These are phyloP conservation scores for Diadumene lineata DNA, from an alignment of 92 coral and sea anemone species.

Conservation along the genomic window DNA sequence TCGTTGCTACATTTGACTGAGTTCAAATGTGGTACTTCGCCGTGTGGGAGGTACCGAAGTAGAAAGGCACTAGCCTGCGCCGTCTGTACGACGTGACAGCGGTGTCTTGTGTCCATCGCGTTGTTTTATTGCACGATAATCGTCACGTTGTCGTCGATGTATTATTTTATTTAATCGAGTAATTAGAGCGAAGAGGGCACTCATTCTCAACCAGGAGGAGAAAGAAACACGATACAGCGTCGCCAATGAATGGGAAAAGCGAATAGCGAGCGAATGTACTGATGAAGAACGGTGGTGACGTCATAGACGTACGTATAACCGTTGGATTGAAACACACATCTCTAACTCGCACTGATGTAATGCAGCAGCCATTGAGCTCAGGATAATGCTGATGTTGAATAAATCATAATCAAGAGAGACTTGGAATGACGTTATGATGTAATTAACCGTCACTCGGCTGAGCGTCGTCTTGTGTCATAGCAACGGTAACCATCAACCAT, in stretches of 20 bases:
- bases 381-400: too few relatives aligned
- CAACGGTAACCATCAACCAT: too few relatives aligned
- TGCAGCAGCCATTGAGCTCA: too few relatives aligned
- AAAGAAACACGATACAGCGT: not conserved
- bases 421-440: too few relatives aligned
- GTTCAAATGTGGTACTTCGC: slow-evolving; percentile 22
- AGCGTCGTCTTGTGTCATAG: too few relatives aligned
- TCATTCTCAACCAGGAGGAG: slow-evolving; percentile 3
- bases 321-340: too few relatives aligned
- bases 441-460: too few relatives aligned
- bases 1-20: slow-evolving; percentile 39
- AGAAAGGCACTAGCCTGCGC: slow-evolving; percentile 31
- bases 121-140: not conserved
- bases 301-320: too few relatives aligned
- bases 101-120: slow-evolving; percentile 16
- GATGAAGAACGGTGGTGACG: too few relatives aligned
- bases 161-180: slow-evolving; percentile 19
- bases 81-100: slow-evolving; percentile 42
- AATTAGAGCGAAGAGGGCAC: slow-evolving; percentile 12
- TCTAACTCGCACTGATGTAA: too few relatives aligned
- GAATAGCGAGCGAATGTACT: too few relatives aligned
- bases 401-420: too few relatives aligned
- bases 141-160: not conserved
- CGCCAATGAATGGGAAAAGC: not conserved
- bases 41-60: slow-evolving; percentile 2